A percentile compares a stretch with the other conserved stretches of the same genome.
These are phyloP conservation scores for Scyliorhinus canicula DNA, from an alignment of 2,797 vertebrate genomes.

Conservation along the genomic window DNA sequence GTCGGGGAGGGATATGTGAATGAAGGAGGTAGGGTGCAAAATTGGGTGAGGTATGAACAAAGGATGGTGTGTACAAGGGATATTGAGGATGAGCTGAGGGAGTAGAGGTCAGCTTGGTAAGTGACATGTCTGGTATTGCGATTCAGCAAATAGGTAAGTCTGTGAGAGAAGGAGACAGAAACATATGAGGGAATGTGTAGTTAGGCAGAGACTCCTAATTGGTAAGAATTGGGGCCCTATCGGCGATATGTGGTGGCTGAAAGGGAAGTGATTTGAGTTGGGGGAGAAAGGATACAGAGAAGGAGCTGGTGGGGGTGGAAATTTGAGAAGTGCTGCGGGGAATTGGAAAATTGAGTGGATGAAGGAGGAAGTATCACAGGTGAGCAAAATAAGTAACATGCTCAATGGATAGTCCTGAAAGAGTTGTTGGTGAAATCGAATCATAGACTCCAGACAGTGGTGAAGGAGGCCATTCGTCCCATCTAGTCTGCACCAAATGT, in stretches of 20 bases:
- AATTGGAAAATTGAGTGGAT: background rate
- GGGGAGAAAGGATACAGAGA: background rate
- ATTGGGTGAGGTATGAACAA: background rate
- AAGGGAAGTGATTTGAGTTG: background rate
- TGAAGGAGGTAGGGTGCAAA: background rate
- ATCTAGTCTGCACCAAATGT: too few species aligned
- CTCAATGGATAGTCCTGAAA: background rate
- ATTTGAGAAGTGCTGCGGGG: background rate
- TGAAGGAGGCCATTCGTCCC: too few species aligned
- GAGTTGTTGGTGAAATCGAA: background rate
- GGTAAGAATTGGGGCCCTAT: background rate
- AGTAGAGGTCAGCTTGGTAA: background rate
- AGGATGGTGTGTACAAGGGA: background rate
- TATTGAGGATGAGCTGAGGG: background rate
- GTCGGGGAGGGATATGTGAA: too few species aligned
- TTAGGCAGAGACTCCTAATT: too few species aligned
- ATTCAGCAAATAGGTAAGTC: background rate
- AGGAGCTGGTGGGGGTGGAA: background rate
- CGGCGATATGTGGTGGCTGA: background rate
- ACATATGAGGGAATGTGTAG: background rate
- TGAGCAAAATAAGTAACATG: background rate
- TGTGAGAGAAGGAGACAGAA: background rate
- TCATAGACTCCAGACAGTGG: too few species aligned
- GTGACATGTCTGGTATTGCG: background rate
- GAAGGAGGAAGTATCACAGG: background rate